Percentiles rank a stretch among this genome's conserved stretches.
phyloP scores from a whole-genome alignment of 1,140 invertebrate species.

The Platorchestia sp. region DNA sequence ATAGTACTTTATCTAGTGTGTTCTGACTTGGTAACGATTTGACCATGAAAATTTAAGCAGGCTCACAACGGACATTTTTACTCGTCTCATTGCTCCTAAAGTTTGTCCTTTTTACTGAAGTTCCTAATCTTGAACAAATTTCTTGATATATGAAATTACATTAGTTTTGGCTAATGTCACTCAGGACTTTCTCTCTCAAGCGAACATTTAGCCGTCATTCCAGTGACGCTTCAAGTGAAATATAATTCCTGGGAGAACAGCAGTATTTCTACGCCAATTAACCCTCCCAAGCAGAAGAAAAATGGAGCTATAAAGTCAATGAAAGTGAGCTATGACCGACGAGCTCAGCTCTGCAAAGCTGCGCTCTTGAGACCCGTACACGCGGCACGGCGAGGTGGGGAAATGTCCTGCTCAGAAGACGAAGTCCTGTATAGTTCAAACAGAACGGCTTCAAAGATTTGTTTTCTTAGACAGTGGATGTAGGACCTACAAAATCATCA shows the following conservation, averaged over 20 bases:
- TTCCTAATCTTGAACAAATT: background rate
- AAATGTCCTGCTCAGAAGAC: background rate
- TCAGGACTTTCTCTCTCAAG: background rate
- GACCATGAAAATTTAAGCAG: background rate
- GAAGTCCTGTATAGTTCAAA: no score
- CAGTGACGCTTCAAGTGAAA: constrained; percentile 27
- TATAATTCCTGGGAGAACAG: constrained; percentile 23
- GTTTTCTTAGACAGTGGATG: no score
- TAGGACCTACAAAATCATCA: no score
- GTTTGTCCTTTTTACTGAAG: background rate
- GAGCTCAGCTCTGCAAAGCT: background rate
- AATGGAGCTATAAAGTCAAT: constrained; percentile 53
- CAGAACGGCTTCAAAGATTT: no score
- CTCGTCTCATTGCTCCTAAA: background rate
- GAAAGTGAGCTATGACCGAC: constrained; percentile 23
- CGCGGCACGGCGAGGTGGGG: background rate
- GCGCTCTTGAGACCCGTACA: background rate
- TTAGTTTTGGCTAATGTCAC: background rate
- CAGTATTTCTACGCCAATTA: constrained; percentile 52
- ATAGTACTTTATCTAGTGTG: background rate
- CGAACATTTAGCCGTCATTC: background rate
- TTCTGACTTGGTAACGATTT: background rate
- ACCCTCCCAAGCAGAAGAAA: constrained; percentile 16
- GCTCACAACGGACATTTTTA: background rate
- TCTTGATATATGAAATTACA: background rate